Evolutionary conservation across 2,797 vertebrate species (phyloP).

Genomic region (Otus scops): DNA sequence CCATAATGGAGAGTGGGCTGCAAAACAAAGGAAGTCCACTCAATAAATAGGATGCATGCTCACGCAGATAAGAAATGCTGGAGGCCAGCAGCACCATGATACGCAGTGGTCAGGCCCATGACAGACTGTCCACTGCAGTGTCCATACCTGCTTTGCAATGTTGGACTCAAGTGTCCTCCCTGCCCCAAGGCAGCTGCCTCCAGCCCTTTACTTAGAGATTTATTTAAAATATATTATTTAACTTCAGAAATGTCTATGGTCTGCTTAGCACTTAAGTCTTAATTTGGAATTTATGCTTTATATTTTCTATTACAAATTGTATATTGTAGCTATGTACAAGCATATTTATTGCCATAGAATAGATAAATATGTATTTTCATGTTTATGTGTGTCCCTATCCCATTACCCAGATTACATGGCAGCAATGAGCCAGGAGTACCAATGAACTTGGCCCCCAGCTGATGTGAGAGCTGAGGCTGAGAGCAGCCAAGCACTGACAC

Average conservation of each 20-base stretch:
- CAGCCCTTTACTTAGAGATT: background rate
- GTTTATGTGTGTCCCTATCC: background rate
- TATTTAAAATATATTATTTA: background rate
- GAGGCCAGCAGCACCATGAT: background rate
- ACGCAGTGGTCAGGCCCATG: accelerated
- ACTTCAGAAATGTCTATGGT: background rate
- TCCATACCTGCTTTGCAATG: background rate
- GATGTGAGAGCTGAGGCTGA: background rate
- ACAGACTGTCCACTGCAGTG: background rate
- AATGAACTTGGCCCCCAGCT: background rate
- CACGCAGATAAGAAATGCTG: background rate
- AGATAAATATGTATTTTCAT: background rate
- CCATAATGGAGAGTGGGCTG: background rate
- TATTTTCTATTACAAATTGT: background rate
- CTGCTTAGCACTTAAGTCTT: background rate
- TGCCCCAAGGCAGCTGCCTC: background rate
- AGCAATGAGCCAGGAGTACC: background rate
- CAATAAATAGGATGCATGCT: background rate
- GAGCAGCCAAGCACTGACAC: background rate
- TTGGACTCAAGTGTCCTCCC: background rate
- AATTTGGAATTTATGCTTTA: background rate
- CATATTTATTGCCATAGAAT: background rate
- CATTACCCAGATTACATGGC: background rate
- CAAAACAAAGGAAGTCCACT: background rate
- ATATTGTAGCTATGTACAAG: background rate